Base-by-base conservation (phyloP, 2,888 invertebrate species). In the Drosophila demipolita region DNA sequence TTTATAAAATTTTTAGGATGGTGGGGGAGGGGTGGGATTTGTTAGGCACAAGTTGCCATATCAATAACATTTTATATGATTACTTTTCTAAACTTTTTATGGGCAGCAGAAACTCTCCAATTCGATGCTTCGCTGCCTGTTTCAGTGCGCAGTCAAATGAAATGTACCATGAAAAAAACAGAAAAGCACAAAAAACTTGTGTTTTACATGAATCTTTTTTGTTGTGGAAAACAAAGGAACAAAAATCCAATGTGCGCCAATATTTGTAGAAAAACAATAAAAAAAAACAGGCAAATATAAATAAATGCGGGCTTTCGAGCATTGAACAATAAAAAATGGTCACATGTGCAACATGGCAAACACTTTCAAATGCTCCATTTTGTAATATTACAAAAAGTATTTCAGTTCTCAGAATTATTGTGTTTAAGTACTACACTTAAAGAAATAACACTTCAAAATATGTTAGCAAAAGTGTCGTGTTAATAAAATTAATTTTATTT, bases 51-150 rank as follows among this genome's bases (percentile, higher is more conserved):
- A 78, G 63, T 63, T 87, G 72, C 70, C 66, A 85, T 85, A 88
- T 80, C 87, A 90, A 85, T 85, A 85, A 86, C 84, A 90, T 85
- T 85, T 85, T 86, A 90, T 85, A 74, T 75, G 85, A 85, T 90
- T 90, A 89, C 89, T 90, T 90, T 85, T 85, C 83, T 80, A 89
- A 85, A 85, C 81, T 85, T 85, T 90, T 90, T 88, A 85, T 82
- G 88, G 65, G 53, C 36, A 48, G 49, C 50, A 55, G 36, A 73
- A 73, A 65, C 62, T 76, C 69, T 63, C 53, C 45, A 65, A 45
- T 81, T 57, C 52, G 54, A 63, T 78, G 67, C 68, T 66, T 64
- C 57, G 63, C 26, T 57, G 65, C 60, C 42, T 29, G 29, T 29
- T 29, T 29, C 63, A 54, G 38, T 66, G 60, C 50, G 64, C 77